phyloP scores from a whole-genome alignment of 2,797 vertebrate genomes.

The Aphelocoma californica region DNA sequence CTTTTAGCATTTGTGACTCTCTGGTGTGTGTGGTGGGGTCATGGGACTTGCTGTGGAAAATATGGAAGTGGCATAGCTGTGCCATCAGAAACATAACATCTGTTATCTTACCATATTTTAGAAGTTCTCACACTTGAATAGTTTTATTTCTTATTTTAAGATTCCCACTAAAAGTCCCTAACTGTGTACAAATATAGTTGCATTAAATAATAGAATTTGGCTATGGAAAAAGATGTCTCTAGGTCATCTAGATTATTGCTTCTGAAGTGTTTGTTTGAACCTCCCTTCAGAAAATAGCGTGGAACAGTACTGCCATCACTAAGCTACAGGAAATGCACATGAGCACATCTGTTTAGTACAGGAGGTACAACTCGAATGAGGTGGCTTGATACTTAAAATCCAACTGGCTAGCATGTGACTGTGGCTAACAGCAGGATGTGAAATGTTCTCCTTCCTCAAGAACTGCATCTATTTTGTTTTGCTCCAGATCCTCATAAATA shows the following conservation, averaged over 20 bases:
- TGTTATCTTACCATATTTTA: neutral
- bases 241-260: neutral
- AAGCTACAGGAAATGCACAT: neutral
- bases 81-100: neutral
- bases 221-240: neutral
- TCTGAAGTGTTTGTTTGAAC: neutral
- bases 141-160: neutral
- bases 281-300: neutral
- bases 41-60: neutral
- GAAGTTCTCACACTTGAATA: neutral
- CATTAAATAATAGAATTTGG: neutral
- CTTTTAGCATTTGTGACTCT: neutral
- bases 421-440: neutral
- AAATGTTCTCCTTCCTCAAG: neutral
- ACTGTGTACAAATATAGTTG: neutral
- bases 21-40: neutral
- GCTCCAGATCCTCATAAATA: neutral
- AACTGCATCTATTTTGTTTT: neutral
- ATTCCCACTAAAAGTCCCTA: neutral
- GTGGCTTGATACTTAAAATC: neutral
- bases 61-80: neutral
- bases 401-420: neutral
- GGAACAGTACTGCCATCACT: neutral
- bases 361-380: neutral
- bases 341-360: neutral